Evolutionary conservation across 2,113 vertebrate species (phyloP), one percentile per base, ranked within the genome.

Genomic region (Pollachius pollachius): DNA sequence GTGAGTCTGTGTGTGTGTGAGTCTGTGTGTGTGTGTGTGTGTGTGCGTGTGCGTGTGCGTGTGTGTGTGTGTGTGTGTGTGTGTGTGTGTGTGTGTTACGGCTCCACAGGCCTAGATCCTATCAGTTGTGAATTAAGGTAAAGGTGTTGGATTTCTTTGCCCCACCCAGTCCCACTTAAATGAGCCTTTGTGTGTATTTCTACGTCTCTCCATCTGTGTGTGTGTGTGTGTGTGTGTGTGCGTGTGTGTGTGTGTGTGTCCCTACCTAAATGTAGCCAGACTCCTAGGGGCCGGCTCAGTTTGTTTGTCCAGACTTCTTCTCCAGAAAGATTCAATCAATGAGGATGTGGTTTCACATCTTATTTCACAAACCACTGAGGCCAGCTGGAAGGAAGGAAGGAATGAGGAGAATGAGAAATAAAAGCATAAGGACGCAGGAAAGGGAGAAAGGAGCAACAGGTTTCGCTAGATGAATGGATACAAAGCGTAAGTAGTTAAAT

Each of bases 301-400:
- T 85, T 87, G 78, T 86, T 87, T 85, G 78, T 65, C 73, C 64
- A 85, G 77, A 75, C 79, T 85, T 82, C 78, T 82, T 74, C 67
- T 79, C 71, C 69, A 71, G 71, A 83, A 41, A 41, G 74, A 87
- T 85, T 76, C 74, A 83, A 88, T 89, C 84, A 84, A 56, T 69
- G 74, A 75, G 81, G 84, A 86, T 84, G 84, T 85, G 83, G 86
- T 89, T 89, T 86, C 71, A 74, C 74, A 76, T 84, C 73, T 78
- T 78, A 79, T 80, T 84, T 85, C 67, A 75, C 77, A 75, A 73
- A 76, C 41, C 69, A 73, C 70, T 52, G 75, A 86, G 58, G 72
- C 65, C 63, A 72, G 65, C 52, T 41, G 67, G 30, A 21, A 15
- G 54, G 15, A 19, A 21, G 18, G 23, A 21, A 15, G 68, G 59